Evolutionary conservation across 2,113 vertebrate genomes (phyloP).

Genomic region (Craseonycteris thonglongyai): DNA sequence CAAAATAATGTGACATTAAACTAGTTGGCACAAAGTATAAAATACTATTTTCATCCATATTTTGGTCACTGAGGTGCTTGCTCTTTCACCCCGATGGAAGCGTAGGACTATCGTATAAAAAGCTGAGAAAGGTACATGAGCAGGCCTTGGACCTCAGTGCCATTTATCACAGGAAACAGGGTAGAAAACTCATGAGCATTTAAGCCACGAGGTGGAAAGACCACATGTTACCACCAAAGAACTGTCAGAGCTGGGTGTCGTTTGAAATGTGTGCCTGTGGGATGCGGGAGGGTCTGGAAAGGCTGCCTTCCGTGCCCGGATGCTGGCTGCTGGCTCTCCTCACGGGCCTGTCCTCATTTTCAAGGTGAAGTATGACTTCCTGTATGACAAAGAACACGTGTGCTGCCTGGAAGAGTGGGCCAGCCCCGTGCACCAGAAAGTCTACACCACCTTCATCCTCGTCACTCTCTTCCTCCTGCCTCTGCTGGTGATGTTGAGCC

Average conservation of each 20-base stretch:
- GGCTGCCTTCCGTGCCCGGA: neutral
- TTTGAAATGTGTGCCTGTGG: neutral
- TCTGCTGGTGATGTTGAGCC: slow-evolving; percentile 75
- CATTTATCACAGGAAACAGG: neutral
- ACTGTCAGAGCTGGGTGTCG: neutral
- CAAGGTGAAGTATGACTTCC: slow-evolving; percentile 82
- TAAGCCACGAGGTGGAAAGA: neutral
- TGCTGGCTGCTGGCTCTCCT: neutral
- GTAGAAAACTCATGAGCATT: neutral
- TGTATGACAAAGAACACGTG: slow-evolving; percentile 77
- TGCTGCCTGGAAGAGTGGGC: slow-evolving; percentile 82
- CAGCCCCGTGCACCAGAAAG: slow-evolving; percentile 74
- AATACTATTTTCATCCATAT: neutral
- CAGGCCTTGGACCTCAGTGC: neutral
- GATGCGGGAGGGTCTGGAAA: neutral
- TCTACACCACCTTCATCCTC: slow-evolving; percentile 78
- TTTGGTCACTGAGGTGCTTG: neutral
- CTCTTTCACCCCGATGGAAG: neutral
- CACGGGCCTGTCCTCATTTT: slow-evolving; percentile 38
- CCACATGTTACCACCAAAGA: neutral
- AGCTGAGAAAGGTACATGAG: neutral
- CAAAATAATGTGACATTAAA: neutral
- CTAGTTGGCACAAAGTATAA: neutral
- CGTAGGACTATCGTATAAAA: neutral
- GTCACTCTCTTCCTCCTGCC: slow-evolving; percentile 81